Base-by-base conservation (phyloP, 2,113 vertebrate genomes). In the Aegithalos caudatus region DNA sequence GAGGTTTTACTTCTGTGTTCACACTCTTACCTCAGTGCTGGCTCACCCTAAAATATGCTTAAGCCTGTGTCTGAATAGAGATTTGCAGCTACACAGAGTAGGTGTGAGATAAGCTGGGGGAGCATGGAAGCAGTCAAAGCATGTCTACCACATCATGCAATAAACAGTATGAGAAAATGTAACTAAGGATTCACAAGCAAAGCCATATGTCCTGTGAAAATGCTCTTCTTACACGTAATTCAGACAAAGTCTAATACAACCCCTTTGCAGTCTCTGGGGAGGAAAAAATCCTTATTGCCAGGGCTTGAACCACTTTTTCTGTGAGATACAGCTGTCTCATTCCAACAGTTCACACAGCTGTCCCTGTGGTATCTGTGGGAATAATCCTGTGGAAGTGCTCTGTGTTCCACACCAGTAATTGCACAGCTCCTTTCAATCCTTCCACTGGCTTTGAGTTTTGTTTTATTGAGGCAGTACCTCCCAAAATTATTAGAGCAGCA, bases 261-360 rank as follows among this genome's bases (percentile, higher is more conserved):
- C 9, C 9, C 21, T 78, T 76, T 64, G 23, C 20, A 42, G 3
- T 50, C 9, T 67, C 8, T 9, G 24, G 8, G 29, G 6, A n/a
- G n/a, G 1, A 1, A 1, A 6, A 29, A 14, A 12, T 33, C 17
- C 15, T 48, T 71, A 28, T 3, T 2, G 4, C 6, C 13, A 80
- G 13, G 28, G 40, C 29, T 19, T 40, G 31, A 71, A 54, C 6
- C 14, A 17, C 24, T 19, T 83, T 84, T 58, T 72, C 64, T 51
- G 23, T 47, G 48, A 69, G 37, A 87, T 15, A 38, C 38, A 81
- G 48, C 35, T 35, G 10, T 42, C 53, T 58, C 21, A 11, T 62
- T 86, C 35, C 35, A 45, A 29, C 5, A 66, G 69, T 9, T 84
- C 48, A n/a, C 33, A 31, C 33, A 84, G 31, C 37, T 12, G 3